A percentile compares a stretch with the other conserved stretches of the same genome.
Conservation (phyloP, 2,888 invertebrate genomes). For the Apamea monoglypha region DNA sequence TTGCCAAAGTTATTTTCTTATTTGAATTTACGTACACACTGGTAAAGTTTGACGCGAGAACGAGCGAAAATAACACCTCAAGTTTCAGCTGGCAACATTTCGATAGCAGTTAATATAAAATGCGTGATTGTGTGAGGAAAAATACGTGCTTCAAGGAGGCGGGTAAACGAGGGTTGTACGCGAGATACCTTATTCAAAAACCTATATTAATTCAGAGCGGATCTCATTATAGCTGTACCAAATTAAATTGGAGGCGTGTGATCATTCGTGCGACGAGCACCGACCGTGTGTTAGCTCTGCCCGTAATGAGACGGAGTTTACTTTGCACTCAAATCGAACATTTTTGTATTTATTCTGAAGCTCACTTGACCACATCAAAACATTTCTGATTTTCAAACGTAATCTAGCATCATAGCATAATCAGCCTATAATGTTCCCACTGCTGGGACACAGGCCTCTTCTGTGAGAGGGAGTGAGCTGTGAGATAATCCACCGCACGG, state of each 20-base stretch:
- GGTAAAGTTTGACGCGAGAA: constrained; percentile 52
- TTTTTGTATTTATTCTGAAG: constrained; percentile 55
- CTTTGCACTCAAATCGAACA: constrained; percentile 47
- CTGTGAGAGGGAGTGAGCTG: background rate
- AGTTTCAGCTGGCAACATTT: constrained; percentile 48
- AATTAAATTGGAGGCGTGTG: constrained; percentile 76
- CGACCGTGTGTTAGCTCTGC: constrained; percentile 56
- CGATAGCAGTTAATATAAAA: constrained; percentile 63
- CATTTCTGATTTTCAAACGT: constrained; percentile 26
- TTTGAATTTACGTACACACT: constrained; percentile 57
- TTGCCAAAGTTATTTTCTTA: constrained; percentile 63
- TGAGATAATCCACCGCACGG: background rate
- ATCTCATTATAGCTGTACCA: constrained; percentile 74
- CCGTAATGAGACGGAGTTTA: constrained; percentile 64
- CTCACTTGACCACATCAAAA: constrained; percentile 28
- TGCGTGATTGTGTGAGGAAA: constrained; percentile 59
- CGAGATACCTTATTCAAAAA: constrained; percentile 71
- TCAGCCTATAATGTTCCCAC: background rate
- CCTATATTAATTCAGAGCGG: constrained; percentile 74
- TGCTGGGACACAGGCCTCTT: background rate
- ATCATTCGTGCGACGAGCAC: constrained; percentile 69
- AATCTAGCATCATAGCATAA: background rate
- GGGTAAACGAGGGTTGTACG: constrained; percentile 61
- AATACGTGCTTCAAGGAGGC: constrained; percentile 56
- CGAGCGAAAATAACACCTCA: constrained; percentile 49